These are phyloP conservation scores for Dusona sp. DNA, from an alignment of 2,888 invertebrate genomes.

Conservation along the genomic window DNA sequence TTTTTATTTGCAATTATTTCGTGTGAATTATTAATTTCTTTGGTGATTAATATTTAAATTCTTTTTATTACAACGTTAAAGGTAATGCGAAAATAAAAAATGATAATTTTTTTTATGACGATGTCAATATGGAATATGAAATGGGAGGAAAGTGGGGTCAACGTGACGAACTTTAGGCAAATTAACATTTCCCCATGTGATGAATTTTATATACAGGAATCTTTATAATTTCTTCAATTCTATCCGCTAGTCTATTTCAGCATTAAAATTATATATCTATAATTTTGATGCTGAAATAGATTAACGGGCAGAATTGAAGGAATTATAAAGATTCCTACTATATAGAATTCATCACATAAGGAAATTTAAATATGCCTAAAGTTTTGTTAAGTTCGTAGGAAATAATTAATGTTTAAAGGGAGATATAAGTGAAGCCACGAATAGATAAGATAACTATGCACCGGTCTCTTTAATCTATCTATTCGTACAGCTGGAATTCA, in stretches of 20 bases:
- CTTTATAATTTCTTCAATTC: not conserved
- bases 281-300: not conserved
- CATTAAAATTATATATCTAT: not conserved
- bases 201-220: not conserved
- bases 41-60: no score
- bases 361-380: not conserved
- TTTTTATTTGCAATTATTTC: no score
- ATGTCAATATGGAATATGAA: no score
- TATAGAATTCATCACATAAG: not conserved
- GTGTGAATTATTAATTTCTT: no score
- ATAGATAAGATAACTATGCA: slow-evolving; percentile 43
- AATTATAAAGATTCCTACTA: not conserved
- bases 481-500: slow-evolving; percentile 42
- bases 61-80: no score
- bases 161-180: not conserved
- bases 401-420: not conserved
- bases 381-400: not conserved
- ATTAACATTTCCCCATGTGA: not conserved
- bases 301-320: not conserved
- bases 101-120: no score
- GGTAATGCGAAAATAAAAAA: no score
- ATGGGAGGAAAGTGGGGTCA: no score
- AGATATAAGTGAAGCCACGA: slow-evolving; percentile 46
- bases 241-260: not conserved
- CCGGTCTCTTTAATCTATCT: slow-evolving; percentile 35